phyloP scores from a whole-genome alignment of 1,140 invertebrate species.

The fruit fly (Drosophila melanogaster) region Release_6_plus_ISO1_MT NT_033777.3:7434001-7434500 shows the following conservation, averaged over 20 bases:
- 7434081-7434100: background rate
- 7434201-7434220: background rate
- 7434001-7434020: conserved; percentile 50
- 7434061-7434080: background rate
- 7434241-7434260: too few relatives aligned
- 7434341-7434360: conserved; percentile 24
- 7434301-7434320: conserved; percentile 9
- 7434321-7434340: conserved; percentile 10
- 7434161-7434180: background rate
- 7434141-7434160: background rate
- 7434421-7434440: conserved; percentile 57
- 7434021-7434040: conserved; percentile 32
- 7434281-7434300: background rate
- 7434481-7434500: conserved; percentile 15
- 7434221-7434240: too few relatives aligned
- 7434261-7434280: too few relatives aligned
- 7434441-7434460: conserved; percentile 45
- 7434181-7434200: background rate
- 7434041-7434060: conserved; percentile 1
- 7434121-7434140: background rate
- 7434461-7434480: conserved; percentile 32
- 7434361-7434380: background rate
- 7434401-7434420: conserved; percentile 52
- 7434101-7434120: background rate
- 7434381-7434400: conserved; percentile 8